Conservation (phyloP, 23 tunicate species). For the Trididemnum clinides region DNA sequence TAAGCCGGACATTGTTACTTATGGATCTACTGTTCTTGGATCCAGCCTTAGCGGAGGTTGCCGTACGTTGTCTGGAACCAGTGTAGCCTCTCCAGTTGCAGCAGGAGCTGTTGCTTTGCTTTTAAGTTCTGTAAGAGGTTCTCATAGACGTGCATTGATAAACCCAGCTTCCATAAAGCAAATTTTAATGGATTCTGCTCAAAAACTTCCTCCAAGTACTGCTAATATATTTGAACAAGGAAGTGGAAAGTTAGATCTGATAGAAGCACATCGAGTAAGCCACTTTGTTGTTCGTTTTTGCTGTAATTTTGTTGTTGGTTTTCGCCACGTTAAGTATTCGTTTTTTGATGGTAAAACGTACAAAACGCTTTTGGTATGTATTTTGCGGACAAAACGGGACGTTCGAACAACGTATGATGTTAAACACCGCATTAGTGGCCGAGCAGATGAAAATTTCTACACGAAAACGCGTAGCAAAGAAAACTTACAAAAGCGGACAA, state of each 20-base stretch:
- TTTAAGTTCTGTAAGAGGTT: slow-evolving; percentile 68
- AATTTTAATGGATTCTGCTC: slow-evolving; percentile 88
- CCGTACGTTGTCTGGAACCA: slow-evolving; percentile 94
- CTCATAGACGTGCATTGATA: neutral
- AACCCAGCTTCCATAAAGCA: slow-evolving; percentile 97
- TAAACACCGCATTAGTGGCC: too few relatives aligned
- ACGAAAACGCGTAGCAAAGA: too few relatives aligned
- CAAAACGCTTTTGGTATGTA: too few relatives aligned
- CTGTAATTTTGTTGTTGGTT: too few relatives aligned
- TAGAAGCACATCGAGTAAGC: slow-evolving; percentile 80
- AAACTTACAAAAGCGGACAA: too few relatives aligned
- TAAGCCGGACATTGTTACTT: slow-evolving; percentile 99
- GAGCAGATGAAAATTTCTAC: too few relatives aligned
- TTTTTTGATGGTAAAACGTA: too few relatives aligned
- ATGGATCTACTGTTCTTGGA: slow-evolving; percentile 86
- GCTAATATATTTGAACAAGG: slow-evolving; percentile 99
- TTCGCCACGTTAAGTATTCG: too few relatives aligned
- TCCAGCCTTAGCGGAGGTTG: slow-evolving; percentile 67
- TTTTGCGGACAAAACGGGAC: too few relatives aligned
- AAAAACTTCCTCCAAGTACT: slow-evolving; percentile 49
- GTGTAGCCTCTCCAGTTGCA: slow-evolving; percentile 97
- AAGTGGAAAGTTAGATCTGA: slow-evolving; percentile 79
- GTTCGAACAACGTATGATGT: too few relatives aligned
- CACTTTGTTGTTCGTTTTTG: neutral
- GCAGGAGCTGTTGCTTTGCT: slow-evolving; percentile 94